phyloP scores from a whole-genome alignment of 2,113 vertebrate genomes.

The Spea multiplicata region DNA sequence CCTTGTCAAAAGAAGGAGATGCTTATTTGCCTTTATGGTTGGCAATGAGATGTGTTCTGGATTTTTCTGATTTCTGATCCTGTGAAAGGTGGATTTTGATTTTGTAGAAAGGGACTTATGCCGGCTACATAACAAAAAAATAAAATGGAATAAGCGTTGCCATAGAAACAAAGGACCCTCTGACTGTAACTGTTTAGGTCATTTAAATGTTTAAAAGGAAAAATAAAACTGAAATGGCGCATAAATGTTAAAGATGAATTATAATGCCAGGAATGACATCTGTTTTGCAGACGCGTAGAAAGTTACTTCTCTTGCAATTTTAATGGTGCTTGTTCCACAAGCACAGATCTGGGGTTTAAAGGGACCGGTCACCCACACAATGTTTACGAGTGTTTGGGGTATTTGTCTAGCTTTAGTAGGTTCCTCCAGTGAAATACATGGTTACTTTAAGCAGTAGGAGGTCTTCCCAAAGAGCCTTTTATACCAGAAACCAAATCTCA shows the following conservation, averaged over 20 bases:
- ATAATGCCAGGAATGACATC: slow-evolving; percentile 18
- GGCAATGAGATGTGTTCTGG: background rate
- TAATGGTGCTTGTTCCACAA: no score
- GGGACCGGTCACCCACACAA: no score
- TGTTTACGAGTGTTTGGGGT: no score
- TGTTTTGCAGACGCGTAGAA: background rate
- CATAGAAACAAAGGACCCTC: slow-evolving; percentile 36
- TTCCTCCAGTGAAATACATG: no score
- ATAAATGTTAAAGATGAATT: slow-evolving; percentile 39
- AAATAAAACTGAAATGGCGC: slow-evolving; percentile 32
- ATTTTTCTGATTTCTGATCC: no score
- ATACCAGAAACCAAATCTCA: no score
- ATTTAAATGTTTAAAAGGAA: slow-evolving; percentile 27
- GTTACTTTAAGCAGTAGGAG: no score
- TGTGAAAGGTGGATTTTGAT: no score
- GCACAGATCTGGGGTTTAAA: no score
- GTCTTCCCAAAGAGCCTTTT: no score
- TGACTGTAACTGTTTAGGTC: slow-evolving; percentile 26
- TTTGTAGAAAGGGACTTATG: no score
- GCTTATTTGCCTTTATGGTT: background rate
- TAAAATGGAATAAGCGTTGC: background rate
- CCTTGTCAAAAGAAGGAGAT: background rate
- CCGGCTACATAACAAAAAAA: background rate
- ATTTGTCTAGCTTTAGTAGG: no score
- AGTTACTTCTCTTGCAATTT: background rate